Evolutionary conservation across 2,888 invertebrate genomes (phyloP).

Genomic region (Xanthorhoe spadicearia): DNA sequence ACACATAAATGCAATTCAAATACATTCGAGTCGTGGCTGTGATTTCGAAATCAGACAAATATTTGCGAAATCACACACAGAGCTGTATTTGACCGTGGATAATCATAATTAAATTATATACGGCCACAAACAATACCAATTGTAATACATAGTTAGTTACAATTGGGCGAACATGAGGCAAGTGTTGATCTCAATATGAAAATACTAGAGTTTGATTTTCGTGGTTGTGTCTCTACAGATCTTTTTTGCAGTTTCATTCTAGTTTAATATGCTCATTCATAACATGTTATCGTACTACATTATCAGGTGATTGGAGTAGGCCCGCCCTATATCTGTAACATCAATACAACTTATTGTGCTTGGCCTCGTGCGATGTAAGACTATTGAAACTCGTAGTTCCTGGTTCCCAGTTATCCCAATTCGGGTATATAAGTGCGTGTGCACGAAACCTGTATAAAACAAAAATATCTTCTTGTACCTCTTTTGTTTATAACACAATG

Average conservation of each 20-base stretch:
- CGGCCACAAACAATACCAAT: background rate
- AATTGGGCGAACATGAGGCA: background rate
- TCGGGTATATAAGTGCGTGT: background rate
- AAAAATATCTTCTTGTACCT: background rate
- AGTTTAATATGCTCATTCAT: too few relatives aligned
- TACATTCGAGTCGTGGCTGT: constrained; percentile 10
- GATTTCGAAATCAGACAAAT: constrained; percentile 12
- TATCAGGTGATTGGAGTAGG: too few relatives aligned
- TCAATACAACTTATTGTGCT: too few relatives aligned
- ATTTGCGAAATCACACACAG: constrained; percentile 8
- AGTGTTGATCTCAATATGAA: background rate
- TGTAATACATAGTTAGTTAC: background rate
- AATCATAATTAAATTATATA: background rate
- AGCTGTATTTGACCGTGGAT: background rate
- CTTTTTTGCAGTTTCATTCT: too few relatives aligned
- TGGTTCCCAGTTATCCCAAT: background rate
- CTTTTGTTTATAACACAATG: background rate
- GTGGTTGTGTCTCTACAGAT: too few relatives aligned
- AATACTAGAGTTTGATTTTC: background rate
- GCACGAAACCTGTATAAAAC: background rate
- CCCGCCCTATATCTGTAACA: too few relatives aligned
- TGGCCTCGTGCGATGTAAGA: background rate
- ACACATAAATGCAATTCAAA: constrained; percentile 22
- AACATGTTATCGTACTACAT: too few relatives aligned
- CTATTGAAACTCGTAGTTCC: background rate